phyloP scores from a whole-genome alignment of 2,888 invertebrate species.

The Salpingus planirostris region DNA sequence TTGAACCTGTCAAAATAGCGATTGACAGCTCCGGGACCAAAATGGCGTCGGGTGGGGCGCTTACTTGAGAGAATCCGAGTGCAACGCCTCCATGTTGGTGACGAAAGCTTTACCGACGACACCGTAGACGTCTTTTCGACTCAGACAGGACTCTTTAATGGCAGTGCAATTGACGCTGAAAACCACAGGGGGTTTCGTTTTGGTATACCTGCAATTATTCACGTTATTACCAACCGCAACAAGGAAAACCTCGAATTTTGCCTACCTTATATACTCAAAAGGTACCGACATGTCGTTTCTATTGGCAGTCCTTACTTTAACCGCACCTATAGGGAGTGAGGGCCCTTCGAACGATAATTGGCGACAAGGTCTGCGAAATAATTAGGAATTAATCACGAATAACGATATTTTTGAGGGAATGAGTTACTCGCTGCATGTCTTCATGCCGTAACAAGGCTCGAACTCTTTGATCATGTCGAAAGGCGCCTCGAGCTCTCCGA shows the following conservation, averaged over 20 bases:
- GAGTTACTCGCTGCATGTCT: no score
- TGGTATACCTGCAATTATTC: constrained; percentile 32
- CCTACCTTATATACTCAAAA: constrained; percentile 28
- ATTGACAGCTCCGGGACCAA: no score
- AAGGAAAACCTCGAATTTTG: no score
- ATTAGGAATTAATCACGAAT: no score
- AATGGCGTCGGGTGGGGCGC: background rate
- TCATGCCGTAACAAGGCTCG: no score
- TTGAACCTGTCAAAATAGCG: no score
- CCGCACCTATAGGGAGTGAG: constrained; percentile 23
- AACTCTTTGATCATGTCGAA: constrained; percentile 8
- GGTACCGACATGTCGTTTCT: constrained; percentile 25
- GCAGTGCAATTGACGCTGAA: constrained; percentile 27
- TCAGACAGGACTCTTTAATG: constrained; percentile 21
- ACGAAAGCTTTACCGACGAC: constrained; percentile 21
- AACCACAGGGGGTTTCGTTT: constrained; percentile 25
- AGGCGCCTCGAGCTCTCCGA: constrained; percentile 16
- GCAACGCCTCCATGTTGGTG: constrained; percentile 21
- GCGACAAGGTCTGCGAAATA: no score
- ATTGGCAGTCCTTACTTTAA: constrained; percentile 21
- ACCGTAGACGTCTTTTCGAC: constrained; percentile 22
- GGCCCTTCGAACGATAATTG: constrained; percentile 27
- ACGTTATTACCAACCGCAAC: no score
- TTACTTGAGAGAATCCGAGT: constrained; percentile 14
- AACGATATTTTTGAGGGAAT: no score